A percentile compares a stretch with the other conserved stretches of the same genome.
Evolutionary conservation across 2,888 invertebrate species (phyloP).

Genomic region (Neocrepidodera transversa): DNA sequence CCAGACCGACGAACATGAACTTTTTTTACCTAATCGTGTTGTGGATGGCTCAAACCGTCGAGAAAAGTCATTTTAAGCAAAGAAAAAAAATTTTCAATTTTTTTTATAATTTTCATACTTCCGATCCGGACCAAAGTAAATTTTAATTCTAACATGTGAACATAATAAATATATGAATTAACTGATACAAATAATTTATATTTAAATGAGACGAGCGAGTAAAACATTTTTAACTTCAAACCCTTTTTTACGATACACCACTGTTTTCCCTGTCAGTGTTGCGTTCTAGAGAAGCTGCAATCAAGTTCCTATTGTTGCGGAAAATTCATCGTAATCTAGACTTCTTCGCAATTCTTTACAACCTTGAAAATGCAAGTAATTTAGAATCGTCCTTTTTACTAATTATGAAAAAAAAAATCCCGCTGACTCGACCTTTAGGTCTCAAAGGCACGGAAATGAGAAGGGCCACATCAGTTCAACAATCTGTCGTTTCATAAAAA

Average conservation of each 20-base stretch:
- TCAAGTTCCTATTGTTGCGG: constrained; percentile 10
- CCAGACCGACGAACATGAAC: too few relatives aligned
- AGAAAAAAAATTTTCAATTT: too few relatives aligned
- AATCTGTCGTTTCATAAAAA: constrained; percentile 4
- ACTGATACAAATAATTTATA: too few relatives aligned
- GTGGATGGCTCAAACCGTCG: too few relatives aligned
- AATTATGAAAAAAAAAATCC: constrained; percentile 19
- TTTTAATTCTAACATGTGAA: too few relatives aligned
- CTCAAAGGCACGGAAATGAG: constrained; percentile 18
- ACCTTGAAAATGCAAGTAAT: constrained; percentile 27
- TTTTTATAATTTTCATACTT: too few relatives aligned
- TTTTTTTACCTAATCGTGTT: too few relatives aligned
- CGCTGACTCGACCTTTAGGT: constrained; percentile 19
- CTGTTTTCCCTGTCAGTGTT: background rate
- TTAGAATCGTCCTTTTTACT: background rate
- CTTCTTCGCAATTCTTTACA: constrained; percentile 12
- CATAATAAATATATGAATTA: too few relatives aligned
- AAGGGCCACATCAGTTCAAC: constrained; percentile 10
- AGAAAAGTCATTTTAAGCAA: too few relatives aligned
- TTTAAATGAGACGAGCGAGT: too few relatives aligned
- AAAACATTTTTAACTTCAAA: too few relatives aligned
- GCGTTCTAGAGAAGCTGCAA: background rate
- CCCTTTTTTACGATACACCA: background rate
- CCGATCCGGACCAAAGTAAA: too few relatives aligned
- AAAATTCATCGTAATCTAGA: constrained; percentile 8